Evolutionary conservation across 2,113 vertebrate species (phyloP), one percentile per base, ranked within the genome.

Genomic region (Sporophila hypoxantha): DNA sequence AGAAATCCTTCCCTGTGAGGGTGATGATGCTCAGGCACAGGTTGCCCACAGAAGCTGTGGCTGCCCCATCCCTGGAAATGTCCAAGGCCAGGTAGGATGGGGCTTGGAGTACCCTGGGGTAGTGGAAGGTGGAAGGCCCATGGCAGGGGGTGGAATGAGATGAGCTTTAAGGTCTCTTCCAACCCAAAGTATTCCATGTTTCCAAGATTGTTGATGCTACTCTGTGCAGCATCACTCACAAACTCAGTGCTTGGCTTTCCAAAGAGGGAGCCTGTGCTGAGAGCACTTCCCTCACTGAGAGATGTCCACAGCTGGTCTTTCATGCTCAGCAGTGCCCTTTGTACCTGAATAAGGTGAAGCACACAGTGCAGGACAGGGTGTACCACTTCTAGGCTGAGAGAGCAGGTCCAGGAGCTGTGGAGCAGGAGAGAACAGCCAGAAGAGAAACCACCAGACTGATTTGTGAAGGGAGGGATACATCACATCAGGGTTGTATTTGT

Each of bases 1-100:
- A 44, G 32, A 2, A 64, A 65, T 71, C 1, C 0, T 42, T 57
- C 12, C 4, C 18, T 32, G 5, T 1, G 22, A 57, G 36, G 37
- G 15, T 37, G 18, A 2, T 1, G 2, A 71, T 16, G 36, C 15
- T 18, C 32, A 13, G 66, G 42, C 44, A 59, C 27, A 65, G 13
- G 22, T 0, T 65, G 15, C 10, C 14, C 44, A 44, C 32, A 59
- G 60, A 2, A 59, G 27, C 37, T 73, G 37, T 57, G 32, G 19
- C 44, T 86, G 32, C 26, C 32, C 8, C 44, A 65, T 71, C 36
- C 44, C 44, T 65, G 42, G 17, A 2, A 59, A 29, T 59, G 19
- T 14, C 5, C 60, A 29, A 59, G 18, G 10, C 44, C 32, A n/a
- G 22, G 59, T 0, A 25, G 44, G 50, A 37, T 1, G 1, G 42